These are phyloP conservation scores for Zeugodacus cucurbitae DNA, from an alignment of 1,140 invertebrate species.

Conservation along the genomic window DNA sequence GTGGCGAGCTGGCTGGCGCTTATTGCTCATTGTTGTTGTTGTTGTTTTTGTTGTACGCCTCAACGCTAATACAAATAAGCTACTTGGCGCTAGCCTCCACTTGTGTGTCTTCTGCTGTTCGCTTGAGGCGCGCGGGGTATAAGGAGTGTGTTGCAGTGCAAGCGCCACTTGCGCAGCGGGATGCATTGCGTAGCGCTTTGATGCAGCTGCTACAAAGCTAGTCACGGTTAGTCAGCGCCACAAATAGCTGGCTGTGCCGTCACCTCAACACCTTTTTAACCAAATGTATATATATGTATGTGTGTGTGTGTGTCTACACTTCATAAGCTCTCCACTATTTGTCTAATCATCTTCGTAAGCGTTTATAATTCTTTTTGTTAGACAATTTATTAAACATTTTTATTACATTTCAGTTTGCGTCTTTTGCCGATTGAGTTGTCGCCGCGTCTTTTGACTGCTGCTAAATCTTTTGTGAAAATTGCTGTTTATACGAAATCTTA, in stretches of 20 bases:
- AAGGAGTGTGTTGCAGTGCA: background rate
- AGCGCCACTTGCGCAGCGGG: constrained; percentile 40
- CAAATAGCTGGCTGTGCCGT: background rate
- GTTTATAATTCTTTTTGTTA: constrained; percentile 22
- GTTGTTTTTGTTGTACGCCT: too few species aligned
- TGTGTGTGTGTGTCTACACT: background rate
- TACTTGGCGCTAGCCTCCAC: background rate
- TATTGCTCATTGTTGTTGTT: too few species aligned
- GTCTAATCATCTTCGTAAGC: constrained; percentile 1
- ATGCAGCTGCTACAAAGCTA: background rate
- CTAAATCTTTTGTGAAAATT: background rate
- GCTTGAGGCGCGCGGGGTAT: background rate
- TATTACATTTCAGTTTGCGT: background rate
- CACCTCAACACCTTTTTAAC: background rate
- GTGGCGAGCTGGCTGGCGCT: background rate
- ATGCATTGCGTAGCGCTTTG: background rate
- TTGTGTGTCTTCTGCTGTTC: background rate
- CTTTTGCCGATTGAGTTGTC: background rate
- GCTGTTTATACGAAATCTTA: background rate
- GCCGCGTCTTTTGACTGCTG: background rate
- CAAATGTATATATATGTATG: background rate
- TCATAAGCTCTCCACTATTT: background rate
- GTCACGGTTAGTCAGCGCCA: constrained; percentile 13
- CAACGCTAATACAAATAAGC: constrained; percentile 1
- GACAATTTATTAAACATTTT: constrained; percentile 36